Base-by-base conservation (phyloP, 2,797 vertebrate genomes). In the Jordanella pulchra region DNA sequence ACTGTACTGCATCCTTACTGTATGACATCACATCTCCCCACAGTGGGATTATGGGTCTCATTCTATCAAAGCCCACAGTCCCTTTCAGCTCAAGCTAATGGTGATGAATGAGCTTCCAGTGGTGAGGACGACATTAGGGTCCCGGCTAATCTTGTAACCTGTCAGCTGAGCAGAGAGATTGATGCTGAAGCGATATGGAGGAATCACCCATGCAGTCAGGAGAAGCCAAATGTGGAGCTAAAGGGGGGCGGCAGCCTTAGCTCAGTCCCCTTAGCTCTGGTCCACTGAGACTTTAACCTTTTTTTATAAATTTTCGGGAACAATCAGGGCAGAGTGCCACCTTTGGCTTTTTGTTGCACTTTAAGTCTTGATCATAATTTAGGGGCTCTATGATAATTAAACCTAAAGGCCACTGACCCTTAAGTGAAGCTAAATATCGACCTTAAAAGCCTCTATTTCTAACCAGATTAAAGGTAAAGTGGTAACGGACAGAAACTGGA, bases 81-180 rank as follows among this genome's bases (percentile, higher is more conserved):
- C 67, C 76, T 64, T 68, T 54, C 17, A 61, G 42, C 72, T 39
- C 9, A 51, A 81, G 72, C 68, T 70, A 76, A 90, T 87, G 80
- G 84, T 88, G 93, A 94, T 92, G 86, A 76, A 94, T 84, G 91
- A 83, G 86, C 5, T 42, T 81, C 82, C 23, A 44, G 78, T 67
- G 76, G 86, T 68, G 86, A 80, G 81, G 89, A 91, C 75, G 69
- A 45, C 82, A 84, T 91, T 87, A 89, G 77, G 86, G 75, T 84
- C 55, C 74, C 25, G 54, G 48, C 78, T 94, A 93, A 94, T 93
- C 83, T 32, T 77, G 89, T 93, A 89, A 92, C 75, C 86, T 89
- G 89, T 91, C 91, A 90, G 80, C 79, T 30, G 78, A 39, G 27
- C 67, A 25, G 78, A 73, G 81, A 90, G 92, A 93, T 93, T 89